Evolutionary conservation across 2,888 invertebrate species (phyloP).

Genomic region (Drosophila ochracea): DNA sequence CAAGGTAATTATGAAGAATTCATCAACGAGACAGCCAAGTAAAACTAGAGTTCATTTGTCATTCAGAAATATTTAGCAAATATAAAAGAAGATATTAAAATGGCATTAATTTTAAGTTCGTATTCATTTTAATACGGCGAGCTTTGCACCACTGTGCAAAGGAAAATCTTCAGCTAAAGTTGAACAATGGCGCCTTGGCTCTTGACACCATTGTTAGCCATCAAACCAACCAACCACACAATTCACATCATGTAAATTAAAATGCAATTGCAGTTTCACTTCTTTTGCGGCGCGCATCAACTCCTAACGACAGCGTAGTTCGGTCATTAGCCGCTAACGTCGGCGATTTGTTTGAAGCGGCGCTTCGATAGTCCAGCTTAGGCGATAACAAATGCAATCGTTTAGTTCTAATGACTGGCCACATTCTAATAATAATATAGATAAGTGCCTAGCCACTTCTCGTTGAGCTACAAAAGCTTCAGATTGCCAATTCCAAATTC

Average conservation of each 20-base stretch:
- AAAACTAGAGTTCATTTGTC: background rate
- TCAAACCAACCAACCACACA: constrained; percentile 49
- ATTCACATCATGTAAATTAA: constrained; percentile 78
- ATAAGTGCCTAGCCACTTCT: constrained; percentile 11
- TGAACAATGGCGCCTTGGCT: constrained; percentile 64
- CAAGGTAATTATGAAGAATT: constrained; percentile 39
- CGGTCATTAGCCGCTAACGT: constrained; percentile 32
- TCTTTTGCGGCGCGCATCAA: constrained; percentile 50
- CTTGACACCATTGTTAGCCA: constrained; percentile 66
- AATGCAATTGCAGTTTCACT: constrained; percentile 79
- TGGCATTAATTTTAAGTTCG: background rate
- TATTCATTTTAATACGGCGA: constrained; percentile 14
- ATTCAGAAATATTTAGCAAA: background rate
- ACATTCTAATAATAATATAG: constrained; percentile 25
- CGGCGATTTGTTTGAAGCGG: constrained; percentile 13
- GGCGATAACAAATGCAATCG: constrained; percentile 16
- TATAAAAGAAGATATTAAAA: background rate
- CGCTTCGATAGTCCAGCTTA: constrained; percentile 6
- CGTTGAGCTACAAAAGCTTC: constrained; percentile 20
- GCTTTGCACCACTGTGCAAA: constrained; percentile 58
- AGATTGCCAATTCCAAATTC: constrained; percentile 40
- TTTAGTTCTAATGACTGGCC: constrained; percentile 8
- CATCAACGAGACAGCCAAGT: background rate
- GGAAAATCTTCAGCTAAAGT: constrained; percentile 29
- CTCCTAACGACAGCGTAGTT: constrained; percentile 21